Evolutionary conservation across 35 echinoderm and acorn worm species (phyloP).

Genomic region (Amphiura filiformis): DNA sequence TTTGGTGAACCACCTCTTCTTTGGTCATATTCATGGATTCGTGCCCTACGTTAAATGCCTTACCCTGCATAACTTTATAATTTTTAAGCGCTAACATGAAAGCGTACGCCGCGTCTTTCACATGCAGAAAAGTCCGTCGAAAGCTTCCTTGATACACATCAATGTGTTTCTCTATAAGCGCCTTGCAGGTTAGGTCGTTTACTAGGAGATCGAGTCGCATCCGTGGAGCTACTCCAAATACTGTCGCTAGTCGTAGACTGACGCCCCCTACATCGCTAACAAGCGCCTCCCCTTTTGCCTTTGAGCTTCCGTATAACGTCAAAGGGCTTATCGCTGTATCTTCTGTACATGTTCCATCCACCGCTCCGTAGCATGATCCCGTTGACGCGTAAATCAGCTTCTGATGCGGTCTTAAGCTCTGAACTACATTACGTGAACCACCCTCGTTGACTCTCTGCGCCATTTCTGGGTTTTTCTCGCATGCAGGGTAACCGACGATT

Average conservation of each 20-base stretch:
- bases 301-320: conserved; percentile 70
- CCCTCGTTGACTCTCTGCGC: conserved; percentile 59
- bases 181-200: conserved; percentile 71
- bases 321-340: conserved; percentile 66
- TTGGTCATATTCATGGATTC: conserved; percentile 83
- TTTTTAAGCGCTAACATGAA: conserved; percentile 65
- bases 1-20: conserved; percentile 45
- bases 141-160: conserved; percentile 71
- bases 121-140: conserved; percentile 67
- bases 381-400: conserved; percentile 64
- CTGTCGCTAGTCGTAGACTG: conserved; percentile 64
- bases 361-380: conserved; percentile 73
- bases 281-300: conserved; percentile 63
- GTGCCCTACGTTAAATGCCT: conserved; percentile 68
- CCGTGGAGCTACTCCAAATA: conserved; percentile 68
- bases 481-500: conserved; percentile 76
- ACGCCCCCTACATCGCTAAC: conserved; percentile 49
- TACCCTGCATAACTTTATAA: conserved; percentile 64
- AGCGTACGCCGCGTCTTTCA: conserved; percentile 51
- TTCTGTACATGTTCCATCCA: conserved; percentile 65
- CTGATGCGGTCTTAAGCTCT: conserved; percentile 33
- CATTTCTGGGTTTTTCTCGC: conserved; percentile 64
- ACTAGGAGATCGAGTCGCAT: conserved; percentile 69
- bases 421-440: conserved; percentile 54
- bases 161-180: conserved; percentile 49